A percentile compares a stretch with the other conserved stretches of the same genome.
Evolutionary conservation across 2,113 vertebrate species (phyloP).

Genomic region (Spea bombifrons): DNA sequence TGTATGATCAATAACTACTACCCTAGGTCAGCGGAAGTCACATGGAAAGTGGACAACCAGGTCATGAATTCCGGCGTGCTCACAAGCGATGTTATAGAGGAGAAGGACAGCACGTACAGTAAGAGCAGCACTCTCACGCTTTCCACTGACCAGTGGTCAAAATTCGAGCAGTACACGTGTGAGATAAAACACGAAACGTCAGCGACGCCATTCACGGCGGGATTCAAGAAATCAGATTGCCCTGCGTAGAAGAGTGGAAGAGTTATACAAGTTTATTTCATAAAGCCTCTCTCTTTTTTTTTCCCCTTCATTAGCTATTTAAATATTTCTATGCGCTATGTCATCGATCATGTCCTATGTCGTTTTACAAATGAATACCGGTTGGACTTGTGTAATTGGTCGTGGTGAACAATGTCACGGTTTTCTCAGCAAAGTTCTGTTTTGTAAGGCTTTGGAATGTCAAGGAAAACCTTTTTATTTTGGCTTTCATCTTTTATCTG

Average conservation of each 20-base stretch:
- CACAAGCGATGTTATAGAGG: constrained; percentile 4
- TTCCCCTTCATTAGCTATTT: constrained; percentile 32
- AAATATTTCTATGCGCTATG: neutral
- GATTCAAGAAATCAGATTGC: constrained; percentile 32
- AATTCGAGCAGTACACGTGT: accelerated
- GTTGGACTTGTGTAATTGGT: neutral
- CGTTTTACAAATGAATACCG: constrained; percentile 4
- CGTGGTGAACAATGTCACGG: neutral
- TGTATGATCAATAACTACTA: constrained; percentile 50
- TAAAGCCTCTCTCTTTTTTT: neutral
- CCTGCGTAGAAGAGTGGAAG: neutral
- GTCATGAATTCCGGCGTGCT: accelerated
- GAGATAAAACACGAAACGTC: constrained; percentile 42
- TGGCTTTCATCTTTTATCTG: constrained; percentile 23
- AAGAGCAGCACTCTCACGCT: constrained; percentile 53
- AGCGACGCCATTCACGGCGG: accelerated
- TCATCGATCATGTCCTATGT: neutral
- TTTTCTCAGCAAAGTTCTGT: neutral
- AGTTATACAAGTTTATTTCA: neutral
- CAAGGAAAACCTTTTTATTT: constrained; percentile 4
- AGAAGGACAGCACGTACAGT: constrained; percentile 53
- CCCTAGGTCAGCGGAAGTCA: accelerated
- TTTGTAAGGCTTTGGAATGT: constrained; percentile 11
- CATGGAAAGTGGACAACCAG: constrained; percentile 49
- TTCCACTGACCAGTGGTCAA: accelerated